Evolutionary conservation across 1,140 invertebrate genomes (phyloP), one percentile per base, ranked within the genome.

Genomic region (Idris sp.): DNA sequence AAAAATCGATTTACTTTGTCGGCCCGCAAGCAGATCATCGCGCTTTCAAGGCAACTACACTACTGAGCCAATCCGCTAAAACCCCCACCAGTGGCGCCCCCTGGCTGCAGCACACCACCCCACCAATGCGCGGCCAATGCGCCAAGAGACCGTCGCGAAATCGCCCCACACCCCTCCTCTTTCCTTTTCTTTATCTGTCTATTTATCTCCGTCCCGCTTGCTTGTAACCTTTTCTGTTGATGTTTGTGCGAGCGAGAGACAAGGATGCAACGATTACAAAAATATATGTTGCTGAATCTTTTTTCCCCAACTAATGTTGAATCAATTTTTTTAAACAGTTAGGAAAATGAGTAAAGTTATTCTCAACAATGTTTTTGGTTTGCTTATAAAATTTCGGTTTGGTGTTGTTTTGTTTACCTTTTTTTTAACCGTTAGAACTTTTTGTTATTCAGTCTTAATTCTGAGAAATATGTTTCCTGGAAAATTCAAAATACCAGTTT

Each of bases 41-140:
- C 74, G 65, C 56, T 74, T 79, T 83, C 82, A 83, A 86, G 82
- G 84, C 84, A 82, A 83, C 85, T 86, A 87, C 83, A 83, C 86
- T 86, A 87, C 86, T 87, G 84, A 79, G 48, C 82, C 79, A 81
- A 28, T 69, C 49, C 79, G 69, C 74, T 74, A 76, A 81, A 35
- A 35, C 76, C 79, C 81, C 84, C 82, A 76, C 82, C 81, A 76
- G 68, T 48, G 65, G 46, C 61, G 53, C 59, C 58, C 74, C 56
- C 74, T 53, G 46, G 56, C 56, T 36, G 54, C 49, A 49, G 53
- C 65, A 54, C 64, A 59, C 44, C 56, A 56, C 54, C 59, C 69
- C 59, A 40, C 58, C 46, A 49, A 13, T 53, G 22, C 15, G 48
- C 64, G 51, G 71, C 62, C 44, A 78, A 74, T 79, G 74, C 68